Evolutionary conservation across 1,140 invertebrate species (phyloP), one percentile per base, ranked within the genome.

Genomic region (Musca domestica): DNA sequence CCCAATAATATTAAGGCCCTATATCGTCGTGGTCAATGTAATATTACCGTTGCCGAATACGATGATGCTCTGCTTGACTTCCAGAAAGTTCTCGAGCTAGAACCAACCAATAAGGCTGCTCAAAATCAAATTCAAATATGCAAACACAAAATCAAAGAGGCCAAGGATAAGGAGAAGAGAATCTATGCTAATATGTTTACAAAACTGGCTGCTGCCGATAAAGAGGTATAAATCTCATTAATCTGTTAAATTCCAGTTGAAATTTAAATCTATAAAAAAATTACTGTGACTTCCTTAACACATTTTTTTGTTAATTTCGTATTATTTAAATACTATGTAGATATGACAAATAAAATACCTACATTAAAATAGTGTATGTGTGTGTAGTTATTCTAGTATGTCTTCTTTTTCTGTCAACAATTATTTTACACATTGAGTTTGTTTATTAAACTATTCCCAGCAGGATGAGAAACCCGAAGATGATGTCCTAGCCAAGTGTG

Each of bases 141-240:
- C 81, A 88, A 89, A 64, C 85, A 88, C 67, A 86, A 89, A 56
- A 86, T 96, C 3, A 92, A 91, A 81, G 87, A 92, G 69, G 88
- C 92, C 70, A 85, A 89, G 66, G 84, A 88, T 48, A 90, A 90
- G 71, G 96, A 98, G 78, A 96, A 95, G 84, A 90, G 92, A 74
- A 85, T 95, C 12, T 99, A 96, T 83, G 90, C 90, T 2, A 96
- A 95, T 80, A 98, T 99, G 94, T 98, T 99, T 80, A 89, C 92
- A 71, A 93, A 92, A 82, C 92, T 94, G 83, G 92, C 92, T 2
- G 87, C 90, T 74, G 86, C 88, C 79, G 92, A 94, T 82, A 88
- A 87, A 82, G 88, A 92, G 88, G 92, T 94, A 76, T 48, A 67
- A 52, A 64, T 30, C 27, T 9, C n/a, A n/a, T n/a, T n/a, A 9